phyloP scores from a whole-genome alignment of 2,113 vertebrate species.

The Nesogale talazaci region DNA sequence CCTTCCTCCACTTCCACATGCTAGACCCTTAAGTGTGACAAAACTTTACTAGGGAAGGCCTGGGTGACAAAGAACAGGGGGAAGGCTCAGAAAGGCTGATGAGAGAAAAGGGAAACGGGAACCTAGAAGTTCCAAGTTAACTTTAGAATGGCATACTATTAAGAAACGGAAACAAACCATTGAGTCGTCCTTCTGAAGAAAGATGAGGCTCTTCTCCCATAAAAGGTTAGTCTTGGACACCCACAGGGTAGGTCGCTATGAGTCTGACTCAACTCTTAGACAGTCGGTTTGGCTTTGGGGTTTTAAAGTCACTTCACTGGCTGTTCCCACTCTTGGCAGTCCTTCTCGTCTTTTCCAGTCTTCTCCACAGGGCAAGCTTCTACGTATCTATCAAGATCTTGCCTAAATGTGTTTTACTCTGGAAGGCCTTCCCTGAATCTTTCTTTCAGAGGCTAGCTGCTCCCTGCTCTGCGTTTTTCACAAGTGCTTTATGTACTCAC shows the following conservation, averaged over 20 bases:
- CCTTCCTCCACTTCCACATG: neutral
- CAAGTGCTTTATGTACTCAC: conserved; percentile 6
- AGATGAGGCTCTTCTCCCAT: no score
- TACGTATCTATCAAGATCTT: conserved; percentile 48
- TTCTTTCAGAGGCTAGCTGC: conserved; percentile 9
- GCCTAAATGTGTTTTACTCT: conserved; percentile 14
- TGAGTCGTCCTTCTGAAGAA: neutral
- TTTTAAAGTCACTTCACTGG: neutral
- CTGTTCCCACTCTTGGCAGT: neutral
- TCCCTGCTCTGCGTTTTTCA: conserved; percentile 7
- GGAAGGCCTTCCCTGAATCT: neutral
- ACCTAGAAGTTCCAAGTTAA: conserved; percentile 16
- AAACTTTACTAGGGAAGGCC: conserved; percentile 15
- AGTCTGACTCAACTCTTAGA: no score
- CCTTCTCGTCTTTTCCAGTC: neutral
- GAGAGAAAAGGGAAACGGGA: neutral
- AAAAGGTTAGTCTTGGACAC: no score
- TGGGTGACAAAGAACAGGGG: neutral
- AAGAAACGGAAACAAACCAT: neutral
- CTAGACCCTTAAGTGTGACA: neutral
- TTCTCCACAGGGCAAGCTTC: conserved; percentile 39
- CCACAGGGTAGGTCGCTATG: no score
- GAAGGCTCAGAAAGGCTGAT: conserved; percentile 30
- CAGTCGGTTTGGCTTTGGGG: no score
- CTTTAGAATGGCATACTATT: neutral